A percentile compares a stretch with the other conserved stretches of the same genome.
Conservation (phyloP, 92 coral and sea anemone genomes). For the Scolanthus callimorphus region DNA sequence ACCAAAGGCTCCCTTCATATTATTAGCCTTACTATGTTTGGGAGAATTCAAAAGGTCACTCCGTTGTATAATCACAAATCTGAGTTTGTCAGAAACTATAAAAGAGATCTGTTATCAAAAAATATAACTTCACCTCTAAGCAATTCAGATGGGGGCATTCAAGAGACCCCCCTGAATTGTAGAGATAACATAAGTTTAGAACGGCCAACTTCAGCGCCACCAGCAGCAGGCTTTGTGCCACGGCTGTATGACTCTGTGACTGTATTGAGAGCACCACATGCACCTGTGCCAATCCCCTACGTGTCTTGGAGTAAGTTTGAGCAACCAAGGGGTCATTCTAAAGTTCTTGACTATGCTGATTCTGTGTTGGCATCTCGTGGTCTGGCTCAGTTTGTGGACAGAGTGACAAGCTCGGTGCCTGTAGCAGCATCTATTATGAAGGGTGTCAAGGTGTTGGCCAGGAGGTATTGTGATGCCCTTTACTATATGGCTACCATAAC, state of each 20-base stretch:
- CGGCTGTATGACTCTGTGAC: slow-evolving; percentile 61
- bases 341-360: slow-evolving; percentile 84
- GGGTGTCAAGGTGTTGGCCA: slow-evolving; percentile 78
- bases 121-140: slow-evolving; percentile 5
- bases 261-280: slow-evolving; percentile 65
- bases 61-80: slow-evolving; percentile 79
- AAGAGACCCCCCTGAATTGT: too few species aligned
- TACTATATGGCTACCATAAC: slow-evolving; percentile 81
- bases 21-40: slow-evolving; percentile 66
- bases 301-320: slow-evolving; percentile 56
- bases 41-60: slow-evolving; percentile 76
- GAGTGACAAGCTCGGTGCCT: slow-evolving; percentile 53
- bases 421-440: slow-evolving; percentile 91
- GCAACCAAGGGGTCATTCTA: slow-evolving; percentile 52
- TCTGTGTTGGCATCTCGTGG: slow-evolving; percentile 92
- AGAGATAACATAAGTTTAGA: slow-evolving; percentile 6
- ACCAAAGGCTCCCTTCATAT: slow-evolving; percentile 90
- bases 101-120: slow-evolving; percentile 40
- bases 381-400: slow-evolving; percentile 58
- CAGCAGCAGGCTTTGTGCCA: slow-evolving; percentile 65
- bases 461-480: slow-evolving; percentile 86
- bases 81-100: slow-evolving; percentile 50
- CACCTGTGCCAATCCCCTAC: slow-evolving; percentile 72
- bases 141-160: neutral
- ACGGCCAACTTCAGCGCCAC: slow-evolving; percentile 84